Evolutionary conservation across 2,113 vertebrate species (phyloP).

Genomic region (Lamprotornis superbus): DNA sequence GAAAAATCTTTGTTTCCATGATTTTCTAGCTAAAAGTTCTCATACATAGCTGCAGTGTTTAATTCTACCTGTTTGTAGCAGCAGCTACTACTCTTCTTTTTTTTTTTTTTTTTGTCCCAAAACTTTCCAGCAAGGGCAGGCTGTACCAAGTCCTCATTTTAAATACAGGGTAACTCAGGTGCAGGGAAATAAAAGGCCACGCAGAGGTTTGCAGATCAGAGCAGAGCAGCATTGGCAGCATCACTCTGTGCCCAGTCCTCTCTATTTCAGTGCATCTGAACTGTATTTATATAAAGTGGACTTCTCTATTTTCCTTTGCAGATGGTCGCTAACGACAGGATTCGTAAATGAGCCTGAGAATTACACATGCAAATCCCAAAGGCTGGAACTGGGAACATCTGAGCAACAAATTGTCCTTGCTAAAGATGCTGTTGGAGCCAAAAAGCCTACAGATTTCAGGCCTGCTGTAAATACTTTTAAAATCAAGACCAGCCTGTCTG

Average conservation of each 20-base stretch:
- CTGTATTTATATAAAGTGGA: neutral
- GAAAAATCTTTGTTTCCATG: neutral
- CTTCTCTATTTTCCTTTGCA: neutral
- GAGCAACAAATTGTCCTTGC: slow-evolving; percentile 56
- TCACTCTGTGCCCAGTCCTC: neutral
- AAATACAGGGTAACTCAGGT: neutral
- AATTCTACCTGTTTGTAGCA: neutral
- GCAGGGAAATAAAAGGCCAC: neutral
- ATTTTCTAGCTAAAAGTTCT: neutral
- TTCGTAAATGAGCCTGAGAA: slow-evolving; percentile 31
- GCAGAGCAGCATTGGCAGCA: neutral
- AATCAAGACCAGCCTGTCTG: neutral
- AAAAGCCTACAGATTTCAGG: neutral
- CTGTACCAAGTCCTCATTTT: neutral
- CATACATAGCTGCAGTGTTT: neutral
- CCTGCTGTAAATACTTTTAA: slow-evolving; percentile 2
- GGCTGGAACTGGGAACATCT: slow-evolving; percentile 26
- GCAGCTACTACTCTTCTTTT: neutral
- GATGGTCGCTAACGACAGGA: neutral
- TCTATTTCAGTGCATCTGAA: neutral
- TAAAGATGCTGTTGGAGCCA: slow-evolving; percentile 7
- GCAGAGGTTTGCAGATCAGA: neutral
- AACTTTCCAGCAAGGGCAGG: neutral
- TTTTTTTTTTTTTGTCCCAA: neutral
- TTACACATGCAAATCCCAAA: slow-evolving; percentile 43